Base-by-base conservation (phyloP, 2,113 vertebrate species). In the Xiphorhynchus elegans region DNA sequence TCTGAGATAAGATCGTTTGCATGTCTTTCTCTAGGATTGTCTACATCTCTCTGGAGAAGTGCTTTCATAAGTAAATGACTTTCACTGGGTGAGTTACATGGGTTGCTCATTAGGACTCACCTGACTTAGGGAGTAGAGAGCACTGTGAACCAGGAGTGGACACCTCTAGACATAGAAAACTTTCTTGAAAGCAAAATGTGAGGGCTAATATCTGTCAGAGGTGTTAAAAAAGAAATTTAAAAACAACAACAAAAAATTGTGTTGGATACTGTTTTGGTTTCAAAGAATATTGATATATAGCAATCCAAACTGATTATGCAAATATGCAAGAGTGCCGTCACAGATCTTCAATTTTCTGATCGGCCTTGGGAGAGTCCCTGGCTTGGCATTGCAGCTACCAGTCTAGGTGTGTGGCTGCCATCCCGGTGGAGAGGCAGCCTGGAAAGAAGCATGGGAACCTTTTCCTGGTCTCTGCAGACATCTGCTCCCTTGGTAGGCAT, bases 401-500 rank as follows among this genome's bases (percentile, higher is more conserved):
- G 3, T 24, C 7, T 10, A 25, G 24, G 25, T 28, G 11, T 4
- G 23, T 49, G 52, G 31, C 56, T 58, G 31, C 42, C 56, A 46
- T 1, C 1, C 24, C 2, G 2, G 4, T 11, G 52, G 63, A 7
- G 19, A 33, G 15, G 1, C 17, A 33, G 26, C 37, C 31, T 67
- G 46, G 14, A 21, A 59, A 64, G 26, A 66, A n/a, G 39, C 29
- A 20, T 4, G n/a, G 52, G 37, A 62, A 5, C 5, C 11, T 35
- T 23, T 52, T 44, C 13, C 4, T 2, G 0, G 11, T 25, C 31
- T 37, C 56, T 67, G 35, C 0, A 0, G 63, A 19, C 37, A 17
- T 16, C 14, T 0, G 0, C 2, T 33, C 15, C 40, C 26, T 28
- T 1, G 1, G 53, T 5, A 66, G 33, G 47, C 15, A 1, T 23